A percentile compares a stretch with the other conserved stretches of the same genome.
phyloP scores from a whole-genome alignment of 2,113 vertebrate species.

The Neodon shergylaensis region DNA sequence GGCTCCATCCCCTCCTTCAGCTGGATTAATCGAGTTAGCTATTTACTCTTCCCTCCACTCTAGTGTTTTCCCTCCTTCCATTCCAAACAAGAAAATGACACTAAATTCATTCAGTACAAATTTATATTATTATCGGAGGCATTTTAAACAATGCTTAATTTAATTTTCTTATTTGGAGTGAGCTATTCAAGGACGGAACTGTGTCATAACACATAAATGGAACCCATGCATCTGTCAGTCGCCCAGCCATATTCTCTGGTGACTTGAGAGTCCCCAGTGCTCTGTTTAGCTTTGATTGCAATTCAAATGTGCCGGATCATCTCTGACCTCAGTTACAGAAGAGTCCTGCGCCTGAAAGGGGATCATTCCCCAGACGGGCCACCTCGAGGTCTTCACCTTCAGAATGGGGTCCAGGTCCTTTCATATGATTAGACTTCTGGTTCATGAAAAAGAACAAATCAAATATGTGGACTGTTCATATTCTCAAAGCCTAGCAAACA shows the following conservation, averaged over 20 bases:
- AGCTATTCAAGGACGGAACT: constrained; percentile 82
- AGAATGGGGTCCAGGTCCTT: background rate
- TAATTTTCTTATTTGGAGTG: constrained; percentile 88
- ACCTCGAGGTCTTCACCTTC: constrained; percentile 39
- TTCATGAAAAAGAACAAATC: constrained; percentile 33
- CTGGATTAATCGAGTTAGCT: constrained; percentile 88
- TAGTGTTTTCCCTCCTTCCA: constrained; percentile 85
- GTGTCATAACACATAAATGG: constrained; percentile 78
- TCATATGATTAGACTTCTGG: constrained; percentile 56
- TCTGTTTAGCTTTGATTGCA: constrained; percentile 83
- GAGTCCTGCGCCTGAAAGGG: background rate
- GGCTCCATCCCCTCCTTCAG: constrained; percentile 86
- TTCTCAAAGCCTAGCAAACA: constrained; percentile 38
- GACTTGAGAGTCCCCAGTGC: constrained; percentile 60
- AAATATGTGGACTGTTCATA: constrained; percentile 29
- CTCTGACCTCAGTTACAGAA: constrained; percentile 66
- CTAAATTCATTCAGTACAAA: constrained; percentile 90
- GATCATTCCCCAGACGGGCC: background rate
- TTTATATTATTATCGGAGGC: constrained; percentile 85
- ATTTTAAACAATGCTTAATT: constrained; percentile 90
- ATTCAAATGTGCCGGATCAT: constrained; percentile 80
- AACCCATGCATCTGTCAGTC: constrained; percentile 76
- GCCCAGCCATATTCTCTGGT: constrained; percentile 73
- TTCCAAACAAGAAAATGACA: constrained; percentile 89
- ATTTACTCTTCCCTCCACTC: constrained; percentile 85